Evolutionary conservation across 2,888 invertebrate species (phyloP).

Genomic region (Cryptophagus acutangulus): DNA sequence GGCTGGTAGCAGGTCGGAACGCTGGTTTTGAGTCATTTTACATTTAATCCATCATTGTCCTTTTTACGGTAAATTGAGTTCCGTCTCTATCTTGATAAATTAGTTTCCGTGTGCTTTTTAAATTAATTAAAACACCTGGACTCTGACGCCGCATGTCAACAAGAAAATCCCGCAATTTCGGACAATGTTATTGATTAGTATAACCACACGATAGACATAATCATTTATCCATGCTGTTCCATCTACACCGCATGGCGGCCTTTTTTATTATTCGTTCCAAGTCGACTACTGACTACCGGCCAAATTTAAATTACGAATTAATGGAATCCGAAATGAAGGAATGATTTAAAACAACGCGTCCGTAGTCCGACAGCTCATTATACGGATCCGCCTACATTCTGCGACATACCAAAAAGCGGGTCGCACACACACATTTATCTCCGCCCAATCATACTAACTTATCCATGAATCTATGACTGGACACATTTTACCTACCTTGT

Average conservation of each 20-base stretch:
- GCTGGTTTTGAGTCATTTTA: conserved; percentile 10
- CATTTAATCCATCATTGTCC: conserved; percentile 16
- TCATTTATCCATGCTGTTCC: conserved; percentile 9
- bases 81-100: conserved; percentile 23
- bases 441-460: not conserved
- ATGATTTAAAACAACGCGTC: conserved; percentile 31
- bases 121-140: conserved; percentile 24
- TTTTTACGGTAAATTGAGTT: conserved; percentile 14
- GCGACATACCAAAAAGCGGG: conserved; percentile 1
- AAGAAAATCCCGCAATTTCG: conserved; percentile 7
- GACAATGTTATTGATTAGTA: conserved; percentile 10
- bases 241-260: conserved; percentile 5
- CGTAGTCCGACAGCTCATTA: conserved; percentile 29
- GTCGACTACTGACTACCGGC: conserved; percentile 21
- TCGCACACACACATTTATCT: not conserved
- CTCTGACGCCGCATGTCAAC: conserved; percentile 10
- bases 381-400: conserved; percentile 11
- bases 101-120: conserved; percentile 20
- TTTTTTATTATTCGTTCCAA: conserved; percentile 14
- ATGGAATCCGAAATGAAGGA: conserved; percentile 31
- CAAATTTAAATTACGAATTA: conserved; percentile 30
- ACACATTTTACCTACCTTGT: too few species aligned
- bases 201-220: conserved; percentile 11
- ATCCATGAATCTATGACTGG: too few species aligned
- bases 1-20: not conserved